Evolutionary conservation across 2,797 vertebrate genomes (phyloP).

Genomic region (Periparus ater): DNA sequence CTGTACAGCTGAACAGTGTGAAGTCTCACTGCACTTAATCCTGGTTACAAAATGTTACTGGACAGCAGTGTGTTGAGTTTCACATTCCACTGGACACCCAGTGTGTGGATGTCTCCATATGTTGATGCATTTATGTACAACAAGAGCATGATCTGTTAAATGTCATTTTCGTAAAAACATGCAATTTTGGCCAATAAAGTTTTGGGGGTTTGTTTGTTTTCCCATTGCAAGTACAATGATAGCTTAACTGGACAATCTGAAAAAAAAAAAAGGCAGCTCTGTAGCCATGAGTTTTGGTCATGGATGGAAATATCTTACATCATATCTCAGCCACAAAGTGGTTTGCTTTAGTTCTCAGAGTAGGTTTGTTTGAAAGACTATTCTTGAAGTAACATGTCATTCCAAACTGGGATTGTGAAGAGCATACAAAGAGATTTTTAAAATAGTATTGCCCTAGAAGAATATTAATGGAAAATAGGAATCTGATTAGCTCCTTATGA

Average conservation of each 20-base stretch:
- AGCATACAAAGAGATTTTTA: background rate
- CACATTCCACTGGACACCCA: background rate
- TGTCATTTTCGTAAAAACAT: background rate
- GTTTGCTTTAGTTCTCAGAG: background rate
- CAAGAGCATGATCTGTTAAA: background rate
- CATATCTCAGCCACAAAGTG: background rate
- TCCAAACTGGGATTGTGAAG: background rate
- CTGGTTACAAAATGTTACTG: background rate
- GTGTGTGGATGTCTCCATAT: background rate
- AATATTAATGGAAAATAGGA: background rate
- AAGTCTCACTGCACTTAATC: background rate
- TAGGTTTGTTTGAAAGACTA: background rate
- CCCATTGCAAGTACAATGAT: background rate
- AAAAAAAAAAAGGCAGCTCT: background rate
- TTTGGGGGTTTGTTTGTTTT: background rate
- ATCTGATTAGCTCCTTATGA: background rate
- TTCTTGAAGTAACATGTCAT: background rate
- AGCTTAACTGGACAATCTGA: background rate
- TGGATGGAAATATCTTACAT: background rate
- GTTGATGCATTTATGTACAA: background rate
- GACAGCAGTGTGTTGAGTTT: background rate
- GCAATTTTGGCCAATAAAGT: background rate
- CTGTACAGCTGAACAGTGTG: background rate
- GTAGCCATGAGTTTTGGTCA: background rate
- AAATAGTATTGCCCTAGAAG: background rate